phyloP scores from a whole-genome alignment of 1,140 invertebrate species.

The Drosophila sp. region DNA sequence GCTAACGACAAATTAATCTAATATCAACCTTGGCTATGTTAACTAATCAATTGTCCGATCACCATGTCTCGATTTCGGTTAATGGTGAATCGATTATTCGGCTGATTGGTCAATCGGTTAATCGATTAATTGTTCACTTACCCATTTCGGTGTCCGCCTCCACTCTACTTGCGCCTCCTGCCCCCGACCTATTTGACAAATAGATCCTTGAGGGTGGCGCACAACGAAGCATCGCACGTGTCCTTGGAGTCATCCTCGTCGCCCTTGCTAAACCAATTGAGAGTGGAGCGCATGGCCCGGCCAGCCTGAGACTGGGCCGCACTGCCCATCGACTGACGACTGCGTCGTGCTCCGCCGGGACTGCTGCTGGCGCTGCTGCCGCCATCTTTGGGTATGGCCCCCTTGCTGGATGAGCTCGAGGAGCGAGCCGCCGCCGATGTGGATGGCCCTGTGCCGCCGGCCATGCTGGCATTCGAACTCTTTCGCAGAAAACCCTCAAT shows the following conservation, averaged over 20 bases:
- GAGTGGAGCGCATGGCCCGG: slow-evolving; percentile 71
- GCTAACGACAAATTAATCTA: too few species aligned
- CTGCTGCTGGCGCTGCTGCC: slow-evolving; percentile 35
- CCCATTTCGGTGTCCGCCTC: slow-evolving; percentile 14
- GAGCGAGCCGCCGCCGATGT: slow-evolving; percentile 66
- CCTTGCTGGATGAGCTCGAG: slow-evolving; percentile 65
- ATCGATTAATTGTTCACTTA: slow-evolving; percentile 16
- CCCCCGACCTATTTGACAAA: slow-evolving; percentile 88
- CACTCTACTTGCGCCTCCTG: slow-evolving; percentile 59
- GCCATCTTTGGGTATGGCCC: slow-evolving; percentile 69
- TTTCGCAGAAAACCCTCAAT: slow-evolving; percentile 90
- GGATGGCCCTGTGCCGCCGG: slow-evolving; percentile 70
- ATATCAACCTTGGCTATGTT: too few species aligned
- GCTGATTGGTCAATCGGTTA: too few species aligned
- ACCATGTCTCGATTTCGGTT: too few species aligned
- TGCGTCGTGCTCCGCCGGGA: slow-evolving; percentile 34
- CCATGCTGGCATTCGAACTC: slow-evolving; percentile 83
- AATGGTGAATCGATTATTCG: too few species aligned
- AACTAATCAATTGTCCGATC: too few species aligned
- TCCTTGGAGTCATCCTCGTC: slow-evolving; percentile 87
- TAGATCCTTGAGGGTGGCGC: slow-evolving; percentile 91
- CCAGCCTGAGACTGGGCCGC: slow-evolving; percentile 72
- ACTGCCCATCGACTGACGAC: slow-evolving; percentile 48
- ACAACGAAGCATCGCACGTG: slow-evolving; percentile 89
- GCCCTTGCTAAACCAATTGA: slow-evolving; percentile 78